Base-by-base conservation (phyloP, 1,140 invertebrate genomes). In the Papilio polyxenes region DNA sequence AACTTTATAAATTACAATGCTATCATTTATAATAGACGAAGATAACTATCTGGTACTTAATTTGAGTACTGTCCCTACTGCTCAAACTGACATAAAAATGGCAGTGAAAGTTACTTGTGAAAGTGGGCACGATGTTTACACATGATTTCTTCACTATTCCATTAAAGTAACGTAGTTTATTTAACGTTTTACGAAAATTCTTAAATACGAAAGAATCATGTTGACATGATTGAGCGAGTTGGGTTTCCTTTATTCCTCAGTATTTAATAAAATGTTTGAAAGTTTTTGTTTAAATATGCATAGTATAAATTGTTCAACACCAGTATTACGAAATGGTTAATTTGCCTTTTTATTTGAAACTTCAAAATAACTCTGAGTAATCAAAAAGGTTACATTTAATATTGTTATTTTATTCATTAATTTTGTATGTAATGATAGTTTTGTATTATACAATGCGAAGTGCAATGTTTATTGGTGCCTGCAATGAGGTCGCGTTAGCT, bases 81-180 rank as follows among this genome's bases (percentile, higher is more conserved):
- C 75, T 23, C 31, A 78, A 37, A 11, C 31, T 56, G 76, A 59
- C 53, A 78, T 40, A 56, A 78, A 78, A 78, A 78, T 9, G 37
- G 53, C 23, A 78, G 76, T 59, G 76, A 78, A 78, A 78, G 76
- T 59, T 59, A 56, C 59, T 56, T 31, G 76, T 78, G 76, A 78
- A 78, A 78, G 51, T 78, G 4, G 53, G 8, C 31, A 31, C 49
- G 23, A 49, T 77, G 48, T 77, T 56, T 37, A 56, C 49, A 77
- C 75, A 77, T 56, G 48, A 56, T 56, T 53, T 51, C 20, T 77
- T 31, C n/a, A 15, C 75, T 49, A n/a, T 49, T 20, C 74, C 74
- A 51, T 75, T 75, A 75, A 75, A 75, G 11, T 69, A 37, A 75
- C 74, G 74, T 8, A 7, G 23, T 37, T 75, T 40, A 20, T 48